These are phyloP conservation scores for Rhingia campestris DNA, from an alignment of 2,888 invertebrate species.

Conservation along the genomic window DNA sequence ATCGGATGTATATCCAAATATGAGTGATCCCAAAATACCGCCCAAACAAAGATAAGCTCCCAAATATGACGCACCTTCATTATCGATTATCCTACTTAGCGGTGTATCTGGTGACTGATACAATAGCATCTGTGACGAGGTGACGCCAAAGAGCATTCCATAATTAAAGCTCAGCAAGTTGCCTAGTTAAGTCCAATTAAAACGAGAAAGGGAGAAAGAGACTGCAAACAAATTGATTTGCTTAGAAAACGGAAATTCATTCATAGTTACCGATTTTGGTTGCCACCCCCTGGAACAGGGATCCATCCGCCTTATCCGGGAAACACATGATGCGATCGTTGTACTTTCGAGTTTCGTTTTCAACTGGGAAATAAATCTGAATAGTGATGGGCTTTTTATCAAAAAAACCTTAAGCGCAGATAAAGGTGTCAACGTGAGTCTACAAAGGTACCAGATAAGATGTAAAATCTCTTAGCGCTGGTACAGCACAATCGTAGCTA, in stretches of 20 bases:
- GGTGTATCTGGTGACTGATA: slow-evolving; percentile 78
- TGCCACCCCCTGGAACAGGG: slow-evolving; percentile 52
- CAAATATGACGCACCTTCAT: slow-evolving; percentile 77
- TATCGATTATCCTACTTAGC: slow-evolving; percentile 76
- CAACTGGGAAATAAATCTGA: slow-evolving; percentile 43
- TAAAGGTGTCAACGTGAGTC: slow-evolving; percentile 77
- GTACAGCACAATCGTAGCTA: not conserved
- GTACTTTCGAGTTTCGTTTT: slow-evolving; percentile 20
- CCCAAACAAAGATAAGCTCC: slow-evolving; percentile 78
- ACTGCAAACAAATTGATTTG: slow-evolving; percentile 48
- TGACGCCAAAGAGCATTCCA: slow-evolving; percentile 80
- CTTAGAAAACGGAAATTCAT: slow-evolving; percentile 16
- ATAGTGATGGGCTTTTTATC: slow-evolving; percentile 50
- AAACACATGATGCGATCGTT: slow-evolving; percentile 47
- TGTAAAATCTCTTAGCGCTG: slow-evolving; percentile 11
- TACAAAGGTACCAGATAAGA: slow-evolving; percentile 76
- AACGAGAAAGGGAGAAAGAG: not conserved
- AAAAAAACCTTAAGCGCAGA: slow-evolving; percentile 45
- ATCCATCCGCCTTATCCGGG: slow-evolving; percentile 45
- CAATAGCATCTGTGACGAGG: slow-evolving; percentile 78
- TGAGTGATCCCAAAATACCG: slow-evolving; percentile 77
- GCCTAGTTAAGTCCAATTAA: slow-evolving; percentile 74
- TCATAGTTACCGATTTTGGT: slow-evolving; percentile 60
- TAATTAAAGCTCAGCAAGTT: slow-evolving; percentile 80
- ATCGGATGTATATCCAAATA: slow-evolving; percentile 77